A percentile compares a stretch with the other conserved stretches of the same genome.
Evolutionary conservation across 2,888 invertebrate genomes (phyloP).

Genomic region (Ophioninae sp.): DNA sequence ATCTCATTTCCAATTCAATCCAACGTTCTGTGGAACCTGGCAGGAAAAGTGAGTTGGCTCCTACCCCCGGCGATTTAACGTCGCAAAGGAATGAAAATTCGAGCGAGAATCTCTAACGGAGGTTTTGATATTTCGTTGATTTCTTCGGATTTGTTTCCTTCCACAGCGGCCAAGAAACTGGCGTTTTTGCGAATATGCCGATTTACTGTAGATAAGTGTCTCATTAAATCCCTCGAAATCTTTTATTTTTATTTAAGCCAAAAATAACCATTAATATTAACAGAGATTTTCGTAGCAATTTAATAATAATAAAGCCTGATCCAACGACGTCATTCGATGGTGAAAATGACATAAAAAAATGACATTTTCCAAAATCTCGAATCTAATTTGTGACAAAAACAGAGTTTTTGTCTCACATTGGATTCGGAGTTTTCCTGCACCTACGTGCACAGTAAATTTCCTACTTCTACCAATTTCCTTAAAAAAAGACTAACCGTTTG

Average conservation of each 20-base stretch:
- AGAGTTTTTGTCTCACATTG: too few species aligned
- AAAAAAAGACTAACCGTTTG: too few species aligned
- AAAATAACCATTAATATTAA: too few species aligned
- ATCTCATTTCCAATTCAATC: conserved; percentile 75
- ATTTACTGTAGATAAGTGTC: background rate
- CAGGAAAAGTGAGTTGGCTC: conserved; percentile 15
- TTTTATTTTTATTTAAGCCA: background rate
- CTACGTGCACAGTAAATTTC: too few species aligned
- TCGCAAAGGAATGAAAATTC: conserved; percentile 18
- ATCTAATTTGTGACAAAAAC: too few species aligned
- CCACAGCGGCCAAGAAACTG: conserved; percentile 12
- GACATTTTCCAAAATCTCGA: too few species aligned
- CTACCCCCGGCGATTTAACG: conserved; percentile 7
- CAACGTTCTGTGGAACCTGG: conserved; percentile 34
- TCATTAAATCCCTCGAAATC: background rate
- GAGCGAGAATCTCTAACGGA: conserved; percentile 18
- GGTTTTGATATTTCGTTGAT: conserved; percentile 45
- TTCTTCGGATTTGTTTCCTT: conserved; percentile 28
- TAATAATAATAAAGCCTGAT: too few species aligned
- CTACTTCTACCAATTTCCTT: too few species aligned
- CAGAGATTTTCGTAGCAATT: too few species aligned
- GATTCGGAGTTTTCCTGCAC: too few species aligned
- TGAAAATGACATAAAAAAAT: too few species aligned
- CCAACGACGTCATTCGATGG: too few species aligned
- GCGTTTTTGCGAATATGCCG: background rate